Conservation (phyloP, 2,113 vertebrate species). For the Rhinopomastus cyanomelas region DNA sequence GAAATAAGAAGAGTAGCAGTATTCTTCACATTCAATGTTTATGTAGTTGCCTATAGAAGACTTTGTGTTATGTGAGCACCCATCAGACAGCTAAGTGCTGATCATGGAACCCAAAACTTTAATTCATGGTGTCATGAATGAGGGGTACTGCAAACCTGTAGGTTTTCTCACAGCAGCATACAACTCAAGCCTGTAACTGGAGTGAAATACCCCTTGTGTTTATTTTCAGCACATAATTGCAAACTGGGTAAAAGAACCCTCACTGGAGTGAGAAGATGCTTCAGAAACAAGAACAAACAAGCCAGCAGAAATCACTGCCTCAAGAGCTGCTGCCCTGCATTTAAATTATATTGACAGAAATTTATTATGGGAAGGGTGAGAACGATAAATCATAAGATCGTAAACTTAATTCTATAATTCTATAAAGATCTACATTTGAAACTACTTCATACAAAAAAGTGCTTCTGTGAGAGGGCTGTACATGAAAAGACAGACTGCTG, state of each 20-base stretch:
- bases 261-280: neutral
- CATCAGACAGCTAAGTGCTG: neutral
- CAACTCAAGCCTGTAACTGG: conserved; percentile 11
- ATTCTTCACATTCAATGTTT: neutral
- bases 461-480: neutral
- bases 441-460: neutral
- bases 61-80: neutral
- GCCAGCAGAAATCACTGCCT: conserved; percentile 16
- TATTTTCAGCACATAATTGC: conserved; percentile 61
- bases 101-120: neutral
- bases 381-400: neutral
- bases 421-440: neutral
- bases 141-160: neutral
- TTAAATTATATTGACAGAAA: conserved; percentile 6
- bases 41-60: neutral
- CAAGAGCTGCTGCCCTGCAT: neutral
- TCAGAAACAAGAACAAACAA: conserved; percentile 44
- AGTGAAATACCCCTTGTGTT: conserved; percentile 23
- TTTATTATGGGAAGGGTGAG: conserved; percentile 13
- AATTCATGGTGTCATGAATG: neutral
- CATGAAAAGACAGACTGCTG: neutral
- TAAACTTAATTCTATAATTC: neutral
- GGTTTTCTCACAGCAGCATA: conserved; percentile 36
- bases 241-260: neutral
- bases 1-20: neutral